Evolutionary conservation across 2,888 invertebrate species (phyloP).

Genomic region (Mythimna lalbum): DNA sequence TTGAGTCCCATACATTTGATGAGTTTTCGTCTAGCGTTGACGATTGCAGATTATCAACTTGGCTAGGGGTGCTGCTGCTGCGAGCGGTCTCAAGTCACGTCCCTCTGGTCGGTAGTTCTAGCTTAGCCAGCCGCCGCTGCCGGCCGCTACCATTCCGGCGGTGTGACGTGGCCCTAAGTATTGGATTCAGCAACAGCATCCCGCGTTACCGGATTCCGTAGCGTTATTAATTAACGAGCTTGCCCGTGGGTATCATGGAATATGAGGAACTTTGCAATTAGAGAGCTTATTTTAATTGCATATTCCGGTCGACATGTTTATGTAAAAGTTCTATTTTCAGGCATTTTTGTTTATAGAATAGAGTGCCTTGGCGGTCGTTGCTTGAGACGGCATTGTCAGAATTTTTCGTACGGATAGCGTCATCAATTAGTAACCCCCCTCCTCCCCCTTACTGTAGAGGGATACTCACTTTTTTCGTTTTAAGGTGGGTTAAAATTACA

Average conservation of each 20-base stretch:
- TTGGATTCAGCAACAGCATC: constrained; percentile 11
- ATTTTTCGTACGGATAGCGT: neutral
- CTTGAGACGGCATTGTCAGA: neutral
- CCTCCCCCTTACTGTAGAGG: no score
- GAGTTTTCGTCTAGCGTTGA: no score
- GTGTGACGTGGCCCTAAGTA: neutral
- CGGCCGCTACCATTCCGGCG: no score
- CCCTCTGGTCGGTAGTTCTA: no score
- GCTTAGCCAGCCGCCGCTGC: no score
- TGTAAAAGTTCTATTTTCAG: constrained; percentile 5
- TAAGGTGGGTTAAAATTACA: no score
- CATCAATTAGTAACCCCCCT: no score
- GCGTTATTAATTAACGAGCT: constrained; percentile 29
- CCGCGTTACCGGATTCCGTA: neutral
- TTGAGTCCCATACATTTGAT: no score
- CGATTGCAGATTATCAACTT: no score
- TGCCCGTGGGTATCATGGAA: neutral
- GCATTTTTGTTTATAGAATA: neutral
- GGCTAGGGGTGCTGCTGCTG: no score
- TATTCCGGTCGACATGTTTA: neutral
- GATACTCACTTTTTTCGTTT: no score
- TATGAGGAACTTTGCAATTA: constrained; percentile 22
- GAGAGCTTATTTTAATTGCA: constrained; percentile 18
- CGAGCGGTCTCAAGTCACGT: no score
- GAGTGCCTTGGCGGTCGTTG: neutral